Percentiles rank a stretch among this genome's conserved stretches.
These are phyloP conservation scores for Onthophagus taurus DNA, from an alignment of 1,140 invertebrate genomes.

Conservation along the genomic window DNA sequence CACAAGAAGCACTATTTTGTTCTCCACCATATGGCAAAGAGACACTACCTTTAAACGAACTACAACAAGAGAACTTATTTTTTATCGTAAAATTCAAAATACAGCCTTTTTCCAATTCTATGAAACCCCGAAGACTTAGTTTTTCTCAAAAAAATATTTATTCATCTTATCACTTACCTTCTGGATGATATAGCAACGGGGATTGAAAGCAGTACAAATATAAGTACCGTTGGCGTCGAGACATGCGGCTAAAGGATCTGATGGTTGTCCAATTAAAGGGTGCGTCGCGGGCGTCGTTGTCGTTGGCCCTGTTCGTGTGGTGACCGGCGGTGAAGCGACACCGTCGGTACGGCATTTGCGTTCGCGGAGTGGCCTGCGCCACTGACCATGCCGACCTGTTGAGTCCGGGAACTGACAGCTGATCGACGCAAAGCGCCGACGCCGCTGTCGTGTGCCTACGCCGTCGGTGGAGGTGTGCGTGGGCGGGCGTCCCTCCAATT, in stretches of 20 bases:
- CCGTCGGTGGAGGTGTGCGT: too few species aligned
- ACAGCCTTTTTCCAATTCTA: too few species aligned
- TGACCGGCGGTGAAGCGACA: slow-evolving; percentile 17
- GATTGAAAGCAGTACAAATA: slow-evolving; percentile 49
- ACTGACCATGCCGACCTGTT: slow-evolving; percentile 37
- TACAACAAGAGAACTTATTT: too few species aligned
- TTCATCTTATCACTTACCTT: slow-evolving; percentile 39
- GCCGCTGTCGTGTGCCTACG: slow-evolving; percentile 15
- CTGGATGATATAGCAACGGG: slow-evolving; percentile 51
- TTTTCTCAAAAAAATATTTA: background rate
- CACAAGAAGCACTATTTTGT: too few species aligned
- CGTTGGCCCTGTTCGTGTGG: slow-evolving; percentile 18
- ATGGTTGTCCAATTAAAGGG: slow-evolving; percentile 11
- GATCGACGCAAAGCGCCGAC: slow-evolving; percentile 24
- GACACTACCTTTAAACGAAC: too few species aligned
- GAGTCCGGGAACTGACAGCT: slow-evolving; percentile 35
- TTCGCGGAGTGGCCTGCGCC: slow-evolving; percentile 19
- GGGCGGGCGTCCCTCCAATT: slow-evolving; percentile 10
- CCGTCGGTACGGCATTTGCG: slow-evolving; percentile 34
- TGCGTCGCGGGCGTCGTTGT: slow-evolving; percentile 11
- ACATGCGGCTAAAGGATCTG: slow-evolving; percentile 42
- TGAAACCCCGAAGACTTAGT: too few species aligned
- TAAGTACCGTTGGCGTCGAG: slow-evolving; percentile 48
- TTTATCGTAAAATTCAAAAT: too few species aligned
- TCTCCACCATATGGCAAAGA: too few species aligned